Evolutionary conservation across 92 coral and sea anemone genomes (phyloP), one percentile per base, ranked within the genome.

Genomic region (Paramuricea clavata): DNA sequence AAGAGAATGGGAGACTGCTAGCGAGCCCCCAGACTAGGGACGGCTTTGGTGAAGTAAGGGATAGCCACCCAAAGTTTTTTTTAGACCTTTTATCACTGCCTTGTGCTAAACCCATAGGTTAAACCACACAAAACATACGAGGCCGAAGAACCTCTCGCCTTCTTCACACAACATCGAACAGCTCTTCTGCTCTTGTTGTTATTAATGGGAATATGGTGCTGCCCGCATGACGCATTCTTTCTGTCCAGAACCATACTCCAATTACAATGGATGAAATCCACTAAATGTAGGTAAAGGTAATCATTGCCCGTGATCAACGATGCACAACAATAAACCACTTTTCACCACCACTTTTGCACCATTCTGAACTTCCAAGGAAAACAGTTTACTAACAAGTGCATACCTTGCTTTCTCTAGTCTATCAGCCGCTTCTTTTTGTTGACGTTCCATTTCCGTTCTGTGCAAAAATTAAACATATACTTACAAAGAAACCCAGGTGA

Each of bases 371-470:
- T 4, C 1, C 3, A 70, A n/a, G n/a, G n/a, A n/a, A n/a, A n/a
- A n/a, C n/a, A n/a, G n/a, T n/a, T n/a, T n/a, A n/a, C n/a, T n/a
- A n/a, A n/a, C n/a, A n/a, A n/a, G n/a, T n/a, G n/a, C n/a, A n/a
- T 43, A 96, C 99, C 99, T 96, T 41, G 99, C 99, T 87, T 94
- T 98, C 50, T 96, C 98, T 3, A 96, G 90, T 68, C 93, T 96
- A 39, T 92, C 83, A 0, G 99, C 97, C 11, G 99, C 99, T 50
- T 96, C 99, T 65, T 23, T 79, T 80, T 96, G 98, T 28, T 96
- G 99, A 35, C 78, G 59, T 81, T 96, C 97, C 59, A 96, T 93
- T 26, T 91, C 88, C 60, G 85, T 89, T 49, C 98, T 95, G 84
- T 11, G 65, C 30, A 57, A 42, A 61, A 57, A 21, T 28, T 49